A percentile compares a stretch with the other conserved stretches of the same genome.
Conservation (phyloP, 2,888 invertebrate genomes). For the Leistus spinibarbis region DNA sequence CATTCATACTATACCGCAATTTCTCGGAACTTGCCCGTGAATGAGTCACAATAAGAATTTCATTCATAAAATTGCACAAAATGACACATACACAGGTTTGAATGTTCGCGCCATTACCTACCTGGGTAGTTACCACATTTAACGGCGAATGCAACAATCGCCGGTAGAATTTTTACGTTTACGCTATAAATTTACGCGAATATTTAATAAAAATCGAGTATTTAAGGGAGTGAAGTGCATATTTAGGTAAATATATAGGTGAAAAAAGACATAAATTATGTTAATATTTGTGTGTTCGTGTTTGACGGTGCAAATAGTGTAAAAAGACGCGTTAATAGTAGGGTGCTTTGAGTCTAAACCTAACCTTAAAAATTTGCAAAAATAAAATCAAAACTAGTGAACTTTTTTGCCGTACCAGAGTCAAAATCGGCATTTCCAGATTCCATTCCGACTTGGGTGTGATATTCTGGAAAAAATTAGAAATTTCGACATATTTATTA, state of each 20-base stretch:
- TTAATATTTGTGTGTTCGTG: no score
- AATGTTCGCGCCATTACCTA: slow-evolving; percentile 17
- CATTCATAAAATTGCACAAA: slow-evolving; percentile 39
- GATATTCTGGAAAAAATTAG: slow-evolving; percentile 70
- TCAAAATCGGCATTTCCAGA: slow-evolving; percentile 80
- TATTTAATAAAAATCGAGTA: no score
- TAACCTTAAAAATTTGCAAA: slow-evolving; percentile 17
- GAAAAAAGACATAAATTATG: no score
- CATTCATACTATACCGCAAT: slow-evolving; percentile 33
- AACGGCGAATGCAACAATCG: not conserved
- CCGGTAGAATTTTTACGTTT: no score
- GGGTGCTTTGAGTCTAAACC: not conserved
- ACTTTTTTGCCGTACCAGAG: slow-evolving; percentile 65
- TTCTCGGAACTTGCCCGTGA: slow-evolving; percentile 17
- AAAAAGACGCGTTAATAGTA: not conserved
- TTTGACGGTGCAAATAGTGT: no score
- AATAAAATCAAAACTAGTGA: slow-evolving; percentile 3
- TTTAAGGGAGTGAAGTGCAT: no score
- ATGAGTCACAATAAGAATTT: slow-evolving; percentile 41
- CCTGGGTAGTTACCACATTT: not conserved
- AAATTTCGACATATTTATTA: slow-evolving; percentile 13
- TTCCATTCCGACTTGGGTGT: slow-evolving; percentile 82
- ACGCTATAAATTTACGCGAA: no score
- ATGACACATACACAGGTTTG: not conserved
- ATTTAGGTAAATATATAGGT: no score